Percentiles rank a stretch among this genome's conserved stretches.
phyloP scores from a whole-genome alignment of 2,888 invertebrate species.

The Cephus sareptanus region DNA sequence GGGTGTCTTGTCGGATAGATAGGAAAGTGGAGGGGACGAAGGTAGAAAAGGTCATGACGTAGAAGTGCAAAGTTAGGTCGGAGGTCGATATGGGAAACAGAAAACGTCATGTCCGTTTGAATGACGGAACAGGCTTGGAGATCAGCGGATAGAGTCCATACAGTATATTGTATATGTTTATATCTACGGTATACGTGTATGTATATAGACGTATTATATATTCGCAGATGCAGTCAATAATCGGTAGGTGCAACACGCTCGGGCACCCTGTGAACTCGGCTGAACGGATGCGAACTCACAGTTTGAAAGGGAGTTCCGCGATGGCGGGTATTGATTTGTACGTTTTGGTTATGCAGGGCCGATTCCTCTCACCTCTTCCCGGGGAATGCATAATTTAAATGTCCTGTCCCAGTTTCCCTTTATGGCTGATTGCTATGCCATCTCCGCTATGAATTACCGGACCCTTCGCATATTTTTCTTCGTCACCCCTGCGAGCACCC shows the following conservation, averaged over 20 bases:
- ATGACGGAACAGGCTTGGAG: slow-evolving; percentile 19
- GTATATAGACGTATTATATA: background rate
- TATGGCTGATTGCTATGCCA: slow-evolving; percentile 51
- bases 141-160: background rate
- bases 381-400: slow-evolving; percentile 55
- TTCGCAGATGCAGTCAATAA: slow-evolving; percentile 22
- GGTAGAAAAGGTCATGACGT: background rate
- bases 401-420: slow-evolving; percentile 49
- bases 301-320: slow-evolving; percentile 6
- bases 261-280: slow-evolving; percentile 4
- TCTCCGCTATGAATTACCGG: slow-evolving; percentile 44
- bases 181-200: background rate
- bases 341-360: slow-evolving; percentile 20
- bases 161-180: no score
- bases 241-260: slow-evolving; percentile 17
- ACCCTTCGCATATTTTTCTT: slow-evolving; percentile 44
- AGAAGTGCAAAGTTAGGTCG: background rate
- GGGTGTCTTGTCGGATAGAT: background rate
- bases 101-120: slow-evolving; percentile 29
- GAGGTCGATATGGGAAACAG: slow-evolving; percentile 1
- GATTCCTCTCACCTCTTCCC: slow-evolving; percentile 31
- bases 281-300: background rate
- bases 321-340: slow-evolving; percentile 15
- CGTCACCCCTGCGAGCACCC: slow-evolving; percentile 29
- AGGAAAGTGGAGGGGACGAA: background rate